Percentiles rank a stretch among this genome's conserved stretches.
phyloP scores from a whole-genome alignment of 1,140 invertebrate genomes.

The Aphaenogaster ashmeadi region DNA sequence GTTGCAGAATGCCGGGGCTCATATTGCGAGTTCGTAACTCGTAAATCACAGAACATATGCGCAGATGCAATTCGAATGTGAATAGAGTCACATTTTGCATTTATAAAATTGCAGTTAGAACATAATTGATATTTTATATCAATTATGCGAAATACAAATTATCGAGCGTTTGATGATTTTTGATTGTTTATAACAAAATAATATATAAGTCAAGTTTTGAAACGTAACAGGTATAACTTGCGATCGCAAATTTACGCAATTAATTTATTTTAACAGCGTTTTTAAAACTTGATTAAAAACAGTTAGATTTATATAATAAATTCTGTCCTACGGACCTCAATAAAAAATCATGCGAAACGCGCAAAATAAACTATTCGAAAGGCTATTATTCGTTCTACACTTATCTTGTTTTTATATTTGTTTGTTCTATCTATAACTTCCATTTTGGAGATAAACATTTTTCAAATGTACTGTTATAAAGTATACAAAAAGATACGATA shows the following conservation, averaged over 20 bases:
- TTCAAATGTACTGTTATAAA: constrained; percentile 37
- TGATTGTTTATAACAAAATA: neutral
- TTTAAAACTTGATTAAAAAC: neutral
- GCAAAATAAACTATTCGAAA: constrained; percentile 1
- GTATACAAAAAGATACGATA: constrained; percentile 47
- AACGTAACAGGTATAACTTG: neutral
- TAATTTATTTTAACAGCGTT: neutral
- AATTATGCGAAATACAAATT: neutral
- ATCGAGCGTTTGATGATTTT: neutral
- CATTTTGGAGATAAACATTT: constrained; percentile 33
- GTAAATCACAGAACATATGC: constrained; percentile 10
- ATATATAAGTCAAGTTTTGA: neutral
- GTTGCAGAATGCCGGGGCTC: neutral
- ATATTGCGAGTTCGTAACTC: neutral
- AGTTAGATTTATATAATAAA: neutral
- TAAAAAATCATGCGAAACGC: neutral
- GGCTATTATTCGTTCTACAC: neutral
- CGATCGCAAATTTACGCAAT: neutral
- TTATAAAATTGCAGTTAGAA: constrained; percentile 10
- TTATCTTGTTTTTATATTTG: neutral
- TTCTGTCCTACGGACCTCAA: neutral
- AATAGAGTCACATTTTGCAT: constrained; percentile 14
- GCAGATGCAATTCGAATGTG: constrained; percentile 3
- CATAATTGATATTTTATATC: constrained; percentile 24
- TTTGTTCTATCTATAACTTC: neutral